Conservation (phyloP, 2,888 invertebrate genomes). For the Xanthia icteritia region DNA sequence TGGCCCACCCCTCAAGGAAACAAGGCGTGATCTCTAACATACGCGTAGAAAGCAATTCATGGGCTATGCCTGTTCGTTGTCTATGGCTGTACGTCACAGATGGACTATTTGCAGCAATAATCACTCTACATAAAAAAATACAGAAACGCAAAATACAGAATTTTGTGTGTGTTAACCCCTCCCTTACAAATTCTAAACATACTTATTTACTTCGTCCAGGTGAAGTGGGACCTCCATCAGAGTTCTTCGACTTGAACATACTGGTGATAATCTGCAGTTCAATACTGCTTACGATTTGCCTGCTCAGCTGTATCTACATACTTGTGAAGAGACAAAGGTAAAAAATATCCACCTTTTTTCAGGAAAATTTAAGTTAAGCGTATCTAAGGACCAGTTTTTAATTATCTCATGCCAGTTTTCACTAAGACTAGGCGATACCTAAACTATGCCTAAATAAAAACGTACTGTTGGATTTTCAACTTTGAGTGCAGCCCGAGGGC, state of each 20-base stretch:
- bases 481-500: not conserved
- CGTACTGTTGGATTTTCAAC: not conserved
- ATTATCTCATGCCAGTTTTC: not conserved
- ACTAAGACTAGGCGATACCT: not conserved
- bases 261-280: slow-evolving; percentile 87
- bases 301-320: slow-evolving; percentile 85
- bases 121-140: not conserved
- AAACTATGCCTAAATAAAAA: not conserved
- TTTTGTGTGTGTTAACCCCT: not conserved
- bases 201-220: slow-evolving; percentile 70
- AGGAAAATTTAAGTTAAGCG: not conserved
- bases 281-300: slow-evolving; percentile 83
- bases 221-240: slow-evolving; percentile 87
- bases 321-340: slow-evolving; percentile 84
- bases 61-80: too few relatives aligned
- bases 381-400: not conserved
- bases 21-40: not conserved
- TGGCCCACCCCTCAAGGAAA: not conserved
- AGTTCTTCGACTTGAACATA: slow-evolving; percentile 85
- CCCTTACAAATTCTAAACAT: not conserved
- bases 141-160: not conserved
- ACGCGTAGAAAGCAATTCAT: too few relatives aligned
- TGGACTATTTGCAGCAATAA: too few relatives aligned
- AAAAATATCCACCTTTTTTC: not conserved
- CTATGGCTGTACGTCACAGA: too few relatives aligned